Evolutionary conservation across 2,797 vertebrate species (phyloP), one percentile per base, ranked within the genome.

Genomic region (Hyperoplus immaculatus): DNA sequence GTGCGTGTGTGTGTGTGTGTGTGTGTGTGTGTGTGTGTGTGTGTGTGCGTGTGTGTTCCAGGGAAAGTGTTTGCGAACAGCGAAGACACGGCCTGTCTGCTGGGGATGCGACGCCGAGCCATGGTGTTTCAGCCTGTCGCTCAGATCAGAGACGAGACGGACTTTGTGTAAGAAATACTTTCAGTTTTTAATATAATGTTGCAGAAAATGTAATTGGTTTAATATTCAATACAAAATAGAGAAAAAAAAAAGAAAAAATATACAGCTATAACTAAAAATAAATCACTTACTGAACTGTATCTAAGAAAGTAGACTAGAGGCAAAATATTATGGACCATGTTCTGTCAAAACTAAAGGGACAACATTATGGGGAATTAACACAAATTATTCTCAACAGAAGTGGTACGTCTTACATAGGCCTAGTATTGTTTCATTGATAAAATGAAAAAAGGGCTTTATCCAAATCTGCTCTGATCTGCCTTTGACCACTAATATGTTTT

Each of bases 81-180:
- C 0, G 96, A 97, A 4, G 97, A 99, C 74, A 95, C 95, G 0
- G 95, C 96, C 0, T 99, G 98, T 46, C 93, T 99, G 90, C 64
- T 99, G 94, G 98, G 98, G 81, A 98, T 99, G 95, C 94, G 95
- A 0, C 95, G 97, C 46, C 95, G 97, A 39, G 96, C 96, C 2
- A 88, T 99, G 55, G 72, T 97, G 70, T 99, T 99, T 78, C 97
- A 97, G 59, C 97, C 98, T 0, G 96, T 99, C 68, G 80, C 85
- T 0, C 90, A 96, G 79, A 95, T 99, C 2, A 96, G 90, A 86
- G 90, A 93, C 0, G 94, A 97, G 83, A 97, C 97, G 0, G 98
- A 99, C 92, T 98, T 99, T 61, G 94, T 96, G 97, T 99, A 94
- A 91, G 92, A 55, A n/a, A 45, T 11, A 11, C 21, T 66, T 61